These are phyloP conservation scores for Drosophila demipolita DNA, from an alignment of 2,888 invertebrate species.

Conservation along the genomic window DNA sequence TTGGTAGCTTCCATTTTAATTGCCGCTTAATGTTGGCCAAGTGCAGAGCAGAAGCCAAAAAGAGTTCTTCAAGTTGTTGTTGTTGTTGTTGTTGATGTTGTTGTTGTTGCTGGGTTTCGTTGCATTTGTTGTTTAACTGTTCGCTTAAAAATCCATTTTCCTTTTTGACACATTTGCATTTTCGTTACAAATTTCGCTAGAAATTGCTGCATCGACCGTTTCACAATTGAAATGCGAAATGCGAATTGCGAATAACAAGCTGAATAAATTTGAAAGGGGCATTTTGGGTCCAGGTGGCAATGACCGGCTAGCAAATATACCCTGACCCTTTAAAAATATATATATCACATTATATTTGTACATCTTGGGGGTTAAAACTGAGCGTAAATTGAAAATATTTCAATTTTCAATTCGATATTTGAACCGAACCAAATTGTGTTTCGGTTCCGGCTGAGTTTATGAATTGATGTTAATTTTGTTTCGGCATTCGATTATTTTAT, in stretches of 20 bases:
- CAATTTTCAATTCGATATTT: background rate
- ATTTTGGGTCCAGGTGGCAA: background rate
- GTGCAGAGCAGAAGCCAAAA: constrained; percentile 44
- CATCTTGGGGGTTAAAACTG: accelerated
- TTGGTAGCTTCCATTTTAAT: constrained; percentile 57
- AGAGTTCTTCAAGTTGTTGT: constrained; percentile 26
- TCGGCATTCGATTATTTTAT: background rate
- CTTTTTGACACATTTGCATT: constrained; percentile 71
- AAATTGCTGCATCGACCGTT: constrained; percentile 51
- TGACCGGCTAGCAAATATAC: constrained; percentile 1
- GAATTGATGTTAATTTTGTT: background rate
- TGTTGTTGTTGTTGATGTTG: background rate
- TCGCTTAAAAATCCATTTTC: constrained; percentile 64
- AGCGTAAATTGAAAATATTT: background rate
- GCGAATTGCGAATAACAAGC: constrained; percentile 22
- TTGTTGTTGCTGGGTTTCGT: constrained; percentile 25
- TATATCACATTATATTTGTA: background rate
- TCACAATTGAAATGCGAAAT: constrained; percentile 10
- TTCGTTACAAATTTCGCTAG: constrained; percentile 53
- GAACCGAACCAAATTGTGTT: background rate
- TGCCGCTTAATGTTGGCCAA: constrained; percentile 61
- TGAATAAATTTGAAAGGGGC: constrained; percentile 10
- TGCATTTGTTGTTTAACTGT: constrained; percentile 41
- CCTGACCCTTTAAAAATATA: background rate
- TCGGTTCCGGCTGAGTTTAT: background rate